phyloP scores from a whole-genome alignment of 1,140 invertebrate genomes.

The Drosophila miranda region DNA sequence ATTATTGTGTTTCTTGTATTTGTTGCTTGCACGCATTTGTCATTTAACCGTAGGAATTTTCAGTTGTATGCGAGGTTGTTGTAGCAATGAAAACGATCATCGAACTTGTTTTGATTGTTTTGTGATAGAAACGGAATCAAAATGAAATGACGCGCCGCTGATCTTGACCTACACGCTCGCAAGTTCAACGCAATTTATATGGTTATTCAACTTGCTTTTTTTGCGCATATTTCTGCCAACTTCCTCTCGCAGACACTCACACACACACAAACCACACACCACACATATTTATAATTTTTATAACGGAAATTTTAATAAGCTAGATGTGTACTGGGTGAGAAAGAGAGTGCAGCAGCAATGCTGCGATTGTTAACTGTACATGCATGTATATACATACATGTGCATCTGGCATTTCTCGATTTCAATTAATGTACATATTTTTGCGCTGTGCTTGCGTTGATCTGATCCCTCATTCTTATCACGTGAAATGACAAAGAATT shows the following conservation, averaged over 20 bases:
- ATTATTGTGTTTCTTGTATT: conserved; percentile 45
- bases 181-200: conserved; percentile 58
- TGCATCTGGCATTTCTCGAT: conserved; percentile 16
- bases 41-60: conserved; percentile 11
- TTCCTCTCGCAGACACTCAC: conserved; percentile 36
- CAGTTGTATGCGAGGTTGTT: conserved; percentile 28
- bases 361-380: conserved; percentile 46
- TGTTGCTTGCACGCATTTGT: conserved; percentile 35
- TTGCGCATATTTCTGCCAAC: conserved; percentile 32
- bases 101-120: conserved; percentile 40
- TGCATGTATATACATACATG: conserved; percentile 9
- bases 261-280: conserved; percentile 1
- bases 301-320: conserved; percentile 70
- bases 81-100: conserved; percentile 27
- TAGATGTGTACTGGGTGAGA: conserved; percentile 8
- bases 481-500: conserved; percentile 28
- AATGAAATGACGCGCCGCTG: conserved; percentile 33
- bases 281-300: conserved; percentile 39
- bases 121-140: conserved; percentile 21
- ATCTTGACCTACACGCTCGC: conserved; percentile 73
- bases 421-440: conserved; percentile 32
- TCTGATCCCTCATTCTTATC: conserved; percentile 29
- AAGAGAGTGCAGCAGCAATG: conserved; percentile 10
- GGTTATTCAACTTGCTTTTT: conserved; percentile 66
- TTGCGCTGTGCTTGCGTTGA: conserved; percentile 16